Conservation (phyloP, 2,797 vertebrate species). For the Catostomus latipinnis region DNA sequence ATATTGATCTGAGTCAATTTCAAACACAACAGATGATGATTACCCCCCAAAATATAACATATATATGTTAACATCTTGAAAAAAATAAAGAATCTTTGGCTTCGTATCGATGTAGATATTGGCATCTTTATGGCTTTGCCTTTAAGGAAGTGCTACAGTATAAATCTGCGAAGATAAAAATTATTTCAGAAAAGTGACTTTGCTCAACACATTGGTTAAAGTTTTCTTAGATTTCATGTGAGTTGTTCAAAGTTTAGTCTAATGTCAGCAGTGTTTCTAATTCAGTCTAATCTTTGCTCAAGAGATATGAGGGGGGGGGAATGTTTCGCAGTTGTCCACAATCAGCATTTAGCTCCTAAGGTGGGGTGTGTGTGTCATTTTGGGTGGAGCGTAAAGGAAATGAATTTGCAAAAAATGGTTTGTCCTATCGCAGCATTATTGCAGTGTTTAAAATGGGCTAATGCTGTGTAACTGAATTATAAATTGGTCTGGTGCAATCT, state of each 20-base stretch:
- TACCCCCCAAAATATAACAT: no score
- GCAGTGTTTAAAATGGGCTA: neutral
- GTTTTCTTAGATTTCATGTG: no score
- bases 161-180: neutral
- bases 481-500: neutral
- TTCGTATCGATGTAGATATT: no score
- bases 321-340: neutral
- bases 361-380: no score
- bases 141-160: conserved; percentile 5
- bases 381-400: neutral
- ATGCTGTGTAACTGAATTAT: neutral
- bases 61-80: no score
- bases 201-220: no score
- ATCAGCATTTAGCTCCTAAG: neutral
- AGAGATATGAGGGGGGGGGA: neutral
- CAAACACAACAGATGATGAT: no score
- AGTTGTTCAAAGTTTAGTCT: no score
- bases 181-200: neutral
- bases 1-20: no score
- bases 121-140: neutral
- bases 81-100: no score
- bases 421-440: neutral
- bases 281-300: neutral
- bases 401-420: neutral
- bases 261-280: no score